Percentiles rank a stretch among this genome's conserved stretches.
phyloP scores from a whole-genome alignment of 2,113 vertebrate species.

The Promerops cafer region DNA sequence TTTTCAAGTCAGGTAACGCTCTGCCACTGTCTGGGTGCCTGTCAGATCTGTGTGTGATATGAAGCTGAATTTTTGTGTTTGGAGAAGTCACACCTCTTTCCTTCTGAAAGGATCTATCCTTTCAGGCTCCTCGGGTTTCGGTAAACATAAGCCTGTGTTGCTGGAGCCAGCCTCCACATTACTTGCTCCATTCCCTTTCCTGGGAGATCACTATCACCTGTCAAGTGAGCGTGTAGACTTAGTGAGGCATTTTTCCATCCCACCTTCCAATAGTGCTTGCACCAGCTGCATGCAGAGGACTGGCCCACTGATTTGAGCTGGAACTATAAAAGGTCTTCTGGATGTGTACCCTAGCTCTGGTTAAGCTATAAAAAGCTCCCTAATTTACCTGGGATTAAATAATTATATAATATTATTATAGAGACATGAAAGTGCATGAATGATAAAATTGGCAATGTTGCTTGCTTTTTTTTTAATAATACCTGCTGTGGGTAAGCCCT shows the following conservation, averaged over 20 bases:
- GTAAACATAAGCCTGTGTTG: background rate
- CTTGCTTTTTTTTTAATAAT: background rate
- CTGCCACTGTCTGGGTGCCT: background rate
- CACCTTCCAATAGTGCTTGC: background rate
- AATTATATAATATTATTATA: background rate
- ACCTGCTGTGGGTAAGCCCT: background rate
- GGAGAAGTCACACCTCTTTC: background rate
- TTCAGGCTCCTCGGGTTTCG: background rate
- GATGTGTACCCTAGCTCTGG: background rate
- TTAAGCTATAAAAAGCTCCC: background rate
- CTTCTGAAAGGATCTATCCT: background rate
- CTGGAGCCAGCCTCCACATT: background rate
- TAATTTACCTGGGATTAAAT: background rate
- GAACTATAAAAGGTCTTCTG: background rate
- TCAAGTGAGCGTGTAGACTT: rapidly evolving
- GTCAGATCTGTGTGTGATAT: background rate
- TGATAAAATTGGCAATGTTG: background rate
- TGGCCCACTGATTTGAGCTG: background rate
- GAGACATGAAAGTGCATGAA: background rate
- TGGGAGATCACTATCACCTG: background rate
- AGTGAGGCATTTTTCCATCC: background rate
- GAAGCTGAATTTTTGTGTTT: background rate
- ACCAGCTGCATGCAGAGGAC: background rate
- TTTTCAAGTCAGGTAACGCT: background rate
- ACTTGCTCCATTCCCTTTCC: background rate